Evolutionary conservation across 2,113 vertebrate species (phyloP), one percentile per base, ranked within the genome.

Genomic region (Leucopsar rothschildi): DNA sequence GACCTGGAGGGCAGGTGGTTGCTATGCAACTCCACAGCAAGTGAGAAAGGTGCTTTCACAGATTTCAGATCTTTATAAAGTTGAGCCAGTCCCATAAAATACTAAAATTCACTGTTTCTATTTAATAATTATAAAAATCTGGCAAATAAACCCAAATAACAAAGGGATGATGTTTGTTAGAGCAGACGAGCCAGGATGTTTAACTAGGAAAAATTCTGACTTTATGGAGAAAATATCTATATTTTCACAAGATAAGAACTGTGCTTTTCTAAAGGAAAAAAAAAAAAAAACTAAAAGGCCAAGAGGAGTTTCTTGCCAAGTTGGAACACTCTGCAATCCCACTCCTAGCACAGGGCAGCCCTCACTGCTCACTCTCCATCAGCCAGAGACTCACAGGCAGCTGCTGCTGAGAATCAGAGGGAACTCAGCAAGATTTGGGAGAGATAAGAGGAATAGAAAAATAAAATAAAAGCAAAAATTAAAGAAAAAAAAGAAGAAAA

Each of bases 181-280:
- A 95, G 86, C 33, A 82, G 90, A 93, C 53, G 11, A 94, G 49
- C 89, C 71, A 86, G 92, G 77, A 96, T 93, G 64, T 94, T 95
- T 89, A 84, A 59, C 61, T 69, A 86, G 44, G 90, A 86, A 94
- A 94, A 78, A 40, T 72, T 72, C 86, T 81, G 73, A 35, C 83
- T 89, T 95, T 50, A 11, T 61, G 39, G 29, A 96, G 92, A 96
- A 77, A 75, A 91, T 80, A 71, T 55, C 88, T 94, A 0, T 91
- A 92, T 97, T 97, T 95, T 93, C 76, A 83, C 57, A 95, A 96
- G 96, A 96, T 90, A 96, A 96, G 83, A 52, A 81, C 35, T 27
- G 21, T 75, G 66, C 39, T 66, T 95, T 89, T 92, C 69, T 92
- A 88, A 87, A 91, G 90, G 79, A 9, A 37, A 53, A 53, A 53